A percentile compares a stretch with the other conserved stretches of the same genome.
Conservation (phyloP, 2,113 vertebrate genomes). For the Microcebus ravelobensis region DNA sequence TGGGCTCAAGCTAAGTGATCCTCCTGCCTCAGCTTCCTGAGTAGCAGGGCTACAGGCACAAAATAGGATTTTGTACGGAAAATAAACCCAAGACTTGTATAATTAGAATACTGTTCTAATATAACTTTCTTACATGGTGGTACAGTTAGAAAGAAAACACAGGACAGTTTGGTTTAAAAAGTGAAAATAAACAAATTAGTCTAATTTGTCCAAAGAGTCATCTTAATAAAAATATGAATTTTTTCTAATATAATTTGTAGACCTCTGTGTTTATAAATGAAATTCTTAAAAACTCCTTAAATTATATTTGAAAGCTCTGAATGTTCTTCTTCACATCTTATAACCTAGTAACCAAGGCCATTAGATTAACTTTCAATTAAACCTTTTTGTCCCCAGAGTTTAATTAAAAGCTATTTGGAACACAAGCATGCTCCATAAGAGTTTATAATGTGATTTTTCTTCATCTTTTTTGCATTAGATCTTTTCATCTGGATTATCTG, state of each 20-base stretch:
- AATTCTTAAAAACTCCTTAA: background rate
- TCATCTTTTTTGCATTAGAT: background rate
- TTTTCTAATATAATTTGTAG: conserved; percentile 19
- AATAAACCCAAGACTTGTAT: background rate
- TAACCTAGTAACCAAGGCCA: background rate
- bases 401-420: conserved; percentile 19
- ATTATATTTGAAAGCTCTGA: background rate
- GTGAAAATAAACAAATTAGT: background rate
- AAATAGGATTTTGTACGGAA: background rate
- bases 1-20: background rate
- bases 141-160: conserved; percentile 7
- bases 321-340: conserved; percentile 7
- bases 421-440: background rate
- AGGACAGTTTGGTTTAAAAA: background rate
- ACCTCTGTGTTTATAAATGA: background rate
- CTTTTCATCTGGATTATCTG: background rate
- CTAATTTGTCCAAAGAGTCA: background rate
- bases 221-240: background rate
- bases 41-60: background rate
- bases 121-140: background rate
- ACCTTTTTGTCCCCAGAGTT: background rate
- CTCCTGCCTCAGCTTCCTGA: background rate
- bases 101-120: background rate
- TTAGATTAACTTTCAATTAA: conserved; percentile 17
- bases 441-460: background rate